These are phyloP conservation scores for Hyles lineata DNA, from an alignment of 2,888 invertebrate species.

Conservation along the genomic window DNA sequence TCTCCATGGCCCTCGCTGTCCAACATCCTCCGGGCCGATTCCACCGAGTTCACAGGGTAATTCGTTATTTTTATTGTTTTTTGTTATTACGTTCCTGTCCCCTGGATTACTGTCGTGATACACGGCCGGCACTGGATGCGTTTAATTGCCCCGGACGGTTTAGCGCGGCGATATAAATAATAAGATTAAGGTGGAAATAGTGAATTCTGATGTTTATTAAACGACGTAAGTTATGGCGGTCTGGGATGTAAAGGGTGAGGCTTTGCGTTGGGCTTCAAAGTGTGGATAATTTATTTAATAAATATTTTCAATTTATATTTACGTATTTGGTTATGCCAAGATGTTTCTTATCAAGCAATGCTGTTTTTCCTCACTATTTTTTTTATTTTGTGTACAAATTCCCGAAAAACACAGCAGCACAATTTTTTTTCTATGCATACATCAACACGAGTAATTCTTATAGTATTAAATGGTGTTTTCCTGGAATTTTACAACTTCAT, in stretches of 20 bases:
- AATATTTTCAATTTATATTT: neutral
- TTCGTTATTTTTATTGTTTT: conserved; percentile 85
- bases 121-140: conserved; percentile 79
- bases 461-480: no score
- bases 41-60: conserved; percentile 79
- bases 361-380: no score
- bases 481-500: no score
- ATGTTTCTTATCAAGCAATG: no score
- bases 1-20: conserved; percentile 51
- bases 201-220: conserved; percentile 27
- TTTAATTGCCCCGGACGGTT: conserved; percentile 81
- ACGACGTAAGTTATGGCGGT: neutral
- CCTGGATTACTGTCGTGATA: conserved; percentile 79
- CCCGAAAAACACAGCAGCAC: no score
- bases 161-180: conserved; percentile 73
- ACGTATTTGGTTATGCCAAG: no score
- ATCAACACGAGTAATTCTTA: no score
- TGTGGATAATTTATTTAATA: neutral
- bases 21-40: conserved; percentile 65
- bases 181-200: conserved; percentile 79
- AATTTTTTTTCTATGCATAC: no score
- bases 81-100: conserved; percentile 84
- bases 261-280: neutral
- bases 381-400: no score
- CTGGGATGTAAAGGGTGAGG: neutral